Evolutionary conservation across 37 sponge, comb jelly and placozoan genomes (phyloP).

Genomic region (Halichondria panicea): DNA sequence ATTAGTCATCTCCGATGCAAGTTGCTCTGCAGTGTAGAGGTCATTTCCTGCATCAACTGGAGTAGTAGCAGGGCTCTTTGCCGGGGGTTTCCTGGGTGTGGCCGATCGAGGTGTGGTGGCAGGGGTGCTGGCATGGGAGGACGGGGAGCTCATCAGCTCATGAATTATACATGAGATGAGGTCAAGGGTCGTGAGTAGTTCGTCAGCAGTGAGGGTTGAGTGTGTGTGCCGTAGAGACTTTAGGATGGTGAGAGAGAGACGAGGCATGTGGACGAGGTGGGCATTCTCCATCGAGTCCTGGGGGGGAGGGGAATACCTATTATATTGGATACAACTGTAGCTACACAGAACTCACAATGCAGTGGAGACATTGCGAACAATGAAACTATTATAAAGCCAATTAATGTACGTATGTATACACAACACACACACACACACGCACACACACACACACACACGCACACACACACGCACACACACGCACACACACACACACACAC

Average conservation of each 20-base stretch:
- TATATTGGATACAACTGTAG: too few relatives aligned
- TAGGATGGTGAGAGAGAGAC: not conserved
- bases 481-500: too few relatives aligned
- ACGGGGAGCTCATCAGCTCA: constrained; percentile 12
- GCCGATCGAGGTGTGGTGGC: constrained; percentile 15
- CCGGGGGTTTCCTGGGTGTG: not conserved
- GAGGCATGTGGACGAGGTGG: constrained; percentile 1
- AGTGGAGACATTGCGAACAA: too few relatives aligned
- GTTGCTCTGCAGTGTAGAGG: not conserved
- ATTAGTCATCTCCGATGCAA: not conserved
- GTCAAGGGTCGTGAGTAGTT: not conserved
- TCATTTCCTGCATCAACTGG: constrained; percentile 3
- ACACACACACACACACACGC: too few relatives aligned
- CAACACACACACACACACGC: too few relatives aligned
- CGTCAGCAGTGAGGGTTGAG: not conserved
- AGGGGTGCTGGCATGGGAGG: constrained; percentile 1
- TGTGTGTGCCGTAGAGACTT: not conserved
- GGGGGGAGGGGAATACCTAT: too few relatives aligned
- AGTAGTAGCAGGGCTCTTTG: not conserved
- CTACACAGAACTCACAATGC: too few relatives aligned
- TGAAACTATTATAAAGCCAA: too few relatives aligned
- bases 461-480: too few relatives aligned
- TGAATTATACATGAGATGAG: constrained; percentile 6
- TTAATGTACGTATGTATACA: too few relatives aligned
- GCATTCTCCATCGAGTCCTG: constrained; percentile 31